Conservation (phyloP, 2,888 invertebrate species). For the Germaria angustata region DNA sequence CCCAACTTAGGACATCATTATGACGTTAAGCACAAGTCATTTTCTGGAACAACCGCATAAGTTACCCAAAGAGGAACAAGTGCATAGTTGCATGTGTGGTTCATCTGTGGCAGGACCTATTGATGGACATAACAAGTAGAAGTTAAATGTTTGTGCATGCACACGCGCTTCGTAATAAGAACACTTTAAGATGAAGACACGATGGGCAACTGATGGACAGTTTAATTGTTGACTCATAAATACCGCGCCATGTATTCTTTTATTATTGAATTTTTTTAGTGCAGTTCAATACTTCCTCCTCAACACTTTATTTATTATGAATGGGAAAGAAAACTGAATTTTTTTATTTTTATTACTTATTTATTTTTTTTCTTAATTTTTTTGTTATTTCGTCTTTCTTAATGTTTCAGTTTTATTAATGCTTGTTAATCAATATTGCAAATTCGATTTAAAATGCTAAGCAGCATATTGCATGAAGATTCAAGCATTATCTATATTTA, state of each 20-base stretch:
- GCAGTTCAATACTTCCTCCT: background rate
- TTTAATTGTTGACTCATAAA: conserved; percentile 7
- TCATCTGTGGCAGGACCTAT: background rate
- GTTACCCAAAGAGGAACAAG: background rate
- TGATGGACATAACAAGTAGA: conserved; percentile 26
- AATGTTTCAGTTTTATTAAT: background rate
- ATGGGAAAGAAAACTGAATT: background rate
- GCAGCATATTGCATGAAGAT: background rate
- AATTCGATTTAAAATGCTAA: background rate
- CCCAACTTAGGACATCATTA: conserved; percentile 5
- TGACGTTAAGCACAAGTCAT: conserved; percentile 1
- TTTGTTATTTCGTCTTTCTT: too few relatives aligned
- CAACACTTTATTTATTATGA: background rate
- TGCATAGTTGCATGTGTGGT: background rate
- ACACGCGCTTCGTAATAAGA: background rate
- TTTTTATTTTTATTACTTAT: too few relatives aligned
- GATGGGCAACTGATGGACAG: conserved; percentile 17
- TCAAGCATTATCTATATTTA: too few relatives aligned
- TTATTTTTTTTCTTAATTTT: too few relatives aligned
- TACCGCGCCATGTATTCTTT: background rate
- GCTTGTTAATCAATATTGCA: background rate
- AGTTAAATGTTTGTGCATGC: conserved; percentile 15
- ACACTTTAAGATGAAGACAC: background rate
- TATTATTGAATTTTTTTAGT: background rate
- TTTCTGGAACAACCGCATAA: background rate